Base-by-base conservation (phyloP, 1,140 invertebrate species). In the Dreissena rostriformis region DNA sequence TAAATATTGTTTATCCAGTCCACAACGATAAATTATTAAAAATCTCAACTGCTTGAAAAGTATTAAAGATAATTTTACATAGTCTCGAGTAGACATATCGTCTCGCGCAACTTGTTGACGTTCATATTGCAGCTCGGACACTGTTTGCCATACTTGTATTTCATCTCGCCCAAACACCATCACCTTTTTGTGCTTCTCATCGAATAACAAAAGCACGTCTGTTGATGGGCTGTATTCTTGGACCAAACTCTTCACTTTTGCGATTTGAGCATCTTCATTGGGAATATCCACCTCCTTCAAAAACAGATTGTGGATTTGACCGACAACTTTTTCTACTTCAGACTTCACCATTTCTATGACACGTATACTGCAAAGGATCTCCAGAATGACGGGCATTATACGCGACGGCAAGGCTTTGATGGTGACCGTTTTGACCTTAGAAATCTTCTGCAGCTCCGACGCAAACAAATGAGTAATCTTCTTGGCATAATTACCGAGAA, bases 301-400 rank as follows among this genome's bases (percentile, higher is more conserved):
- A 57, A 67, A 75, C 4, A 82, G 55, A 53, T 74, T 82, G 28
- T 82, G 80, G 28, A 82, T 52, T 17, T 66, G 80, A n/a, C 80
- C 80, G 10, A 82, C 80, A 11, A 82, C n/a, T 75, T 75, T 82
- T 53, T 82, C 80, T 14, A 82, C 72, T 4, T 82, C 53, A 12
- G 72, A 51, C 57, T 82, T 82, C 0, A 82, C 80, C 24, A 75
- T 75, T 22, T 72, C 63, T 65, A 82, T 71, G 6, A 67, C 70
- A 51, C 72, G n/a, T 24, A 67, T 39, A 28, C 80, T 82, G 28
- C 80, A 82, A 39, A 82, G 63, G 29, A 82, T 66, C n/a, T 75
- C 72, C 12, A 82, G 17, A 66, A 52, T 65, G 0, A 39, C 52
- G n/a, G 80, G 80, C 24, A 68, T 75, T 5, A 73, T 65, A 66